Base-by-base conservation (phyloP, 2,888 invertebrate species). In the Pseudanteris insignis region DNA sequence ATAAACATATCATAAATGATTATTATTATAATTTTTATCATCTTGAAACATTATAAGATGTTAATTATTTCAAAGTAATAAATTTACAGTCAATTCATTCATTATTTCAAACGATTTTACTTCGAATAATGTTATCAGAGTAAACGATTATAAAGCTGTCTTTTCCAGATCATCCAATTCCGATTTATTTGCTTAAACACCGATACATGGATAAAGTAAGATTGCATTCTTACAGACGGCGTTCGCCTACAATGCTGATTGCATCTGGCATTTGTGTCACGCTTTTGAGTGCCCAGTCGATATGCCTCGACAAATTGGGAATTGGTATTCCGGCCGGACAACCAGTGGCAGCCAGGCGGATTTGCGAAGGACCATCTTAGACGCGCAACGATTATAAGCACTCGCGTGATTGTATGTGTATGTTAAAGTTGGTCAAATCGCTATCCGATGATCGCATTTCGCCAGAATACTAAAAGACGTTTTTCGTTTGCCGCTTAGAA, bases 211-310 rank as follows among this genome's bases (percentile, higher is more conserved):
- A 63, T 60, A 54, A 64, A 64, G 38, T 46, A 21, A 38, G 63
- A 60, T 60, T 63, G 59, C 59, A 63, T 47, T 63, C 38, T 50
- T 30, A 58, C 44, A 40, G 11, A 32, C 47, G 47, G 55, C 37
- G 63, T 61, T 63, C 48, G 64, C 63, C 38, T 43, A 60, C 54
- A 61, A 53, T 66, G 70, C 64, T 79, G 79, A 79, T 79, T 79
- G 76, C 79, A 79, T 79, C 78, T 76, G 73, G 79, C 78, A 79
- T 79, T 79, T 79, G 74, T 78, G 79, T 79, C 79, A 79, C 79
- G 77, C 77, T 69, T 74, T 75, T 75, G 76, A 79, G 77, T 77
- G 72, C 72, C 75, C 71, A 75, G 78, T 74, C 79, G 79, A 79
- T 79, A 79, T 79, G 79, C 76, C 79, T 67, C 70, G 65, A 70